A percentile compares a stretch with the other conserved stretches of the same genome.
Evolutionary conservation across 2,113 vertebrate genomes (phyloP).

Genomic region (Peromyscus leucopus): DNA sequence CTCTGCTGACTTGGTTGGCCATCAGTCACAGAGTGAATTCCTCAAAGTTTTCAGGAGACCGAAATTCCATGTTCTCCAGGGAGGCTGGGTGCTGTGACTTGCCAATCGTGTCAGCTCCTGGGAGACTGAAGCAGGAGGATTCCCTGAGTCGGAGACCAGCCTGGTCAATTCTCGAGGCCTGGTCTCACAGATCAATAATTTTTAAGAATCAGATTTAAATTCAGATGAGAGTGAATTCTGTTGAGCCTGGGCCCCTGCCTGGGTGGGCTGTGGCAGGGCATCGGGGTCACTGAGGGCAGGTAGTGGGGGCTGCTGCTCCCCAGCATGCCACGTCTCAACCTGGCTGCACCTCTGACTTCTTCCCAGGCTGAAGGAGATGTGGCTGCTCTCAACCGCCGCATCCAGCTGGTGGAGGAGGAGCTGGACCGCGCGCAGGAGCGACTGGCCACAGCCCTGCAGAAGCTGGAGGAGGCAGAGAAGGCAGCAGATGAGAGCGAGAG

Average conservation of each 20-base stretch:
- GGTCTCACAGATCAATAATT: not conserved
- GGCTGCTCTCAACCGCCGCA: constrained; percentile 95
- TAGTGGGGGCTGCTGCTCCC: not conserved
- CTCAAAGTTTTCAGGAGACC: fast-evolving
- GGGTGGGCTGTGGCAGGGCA: fast-evolving
- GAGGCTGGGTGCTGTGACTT: not conserved
- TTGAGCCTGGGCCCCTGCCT: not conserved
- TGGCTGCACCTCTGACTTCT: fast-evolving
- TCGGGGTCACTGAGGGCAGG: fast-evolving
- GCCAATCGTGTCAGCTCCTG: not conserved
- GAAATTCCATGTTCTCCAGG: not conserved
- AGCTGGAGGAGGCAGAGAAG: constrained; percentile 98
- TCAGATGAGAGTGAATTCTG: not conserved
- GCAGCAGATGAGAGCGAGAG: constrained; percentile 97
- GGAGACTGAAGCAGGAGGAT: not conserved
- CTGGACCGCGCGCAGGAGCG: constrained; percentile 97
- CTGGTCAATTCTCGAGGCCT: not conserved
- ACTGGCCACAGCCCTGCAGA: constrained; percentile 95
- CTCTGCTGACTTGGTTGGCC: not conserved
- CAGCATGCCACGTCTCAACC: not conserved
- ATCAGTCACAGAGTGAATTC: fast-evolving
- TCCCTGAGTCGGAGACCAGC: not conserved
- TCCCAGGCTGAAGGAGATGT: constrained; percentile 95
- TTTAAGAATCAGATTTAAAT: not conserved
- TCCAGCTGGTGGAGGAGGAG: constrained; percentile 99